Conservation (phyloP, 2,888 invertebrate genomes). For the Nycteola revayana region DNA sequence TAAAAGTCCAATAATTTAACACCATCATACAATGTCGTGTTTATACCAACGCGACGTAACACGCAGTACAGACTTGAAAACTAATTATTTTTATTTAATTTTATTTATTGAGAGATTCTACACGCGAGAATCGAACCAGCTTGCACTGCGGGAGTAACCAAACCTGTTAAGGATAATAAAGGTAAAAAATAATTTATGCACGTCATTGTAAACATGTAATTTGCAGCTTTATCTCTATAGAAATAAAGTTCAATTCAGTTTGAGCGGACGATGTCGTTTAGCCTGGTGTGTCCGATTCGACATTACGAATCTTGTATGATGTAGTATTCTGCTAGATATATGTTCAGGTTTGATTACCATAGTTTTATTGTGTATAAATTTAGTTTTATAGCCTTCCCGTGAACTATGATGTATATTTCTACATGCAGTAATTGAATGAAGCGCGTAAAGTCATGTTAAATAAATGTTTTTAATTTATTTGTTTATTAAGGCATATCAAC, state of each 20-base stretch:
- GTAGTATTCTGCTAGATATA: constrained; percentile 43
- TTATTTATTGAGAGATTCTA: constrained; percentile 63
- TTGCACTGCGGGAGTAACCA: constrained; percentile 49
- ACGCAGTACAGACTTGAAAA: constrained; percentile 44
- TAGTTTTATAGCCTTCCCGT: constrained; percentile 15
- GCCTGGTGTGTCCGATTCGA: constrained; percentile 5
- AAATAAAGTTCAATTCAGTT: constrained; percentile 2
- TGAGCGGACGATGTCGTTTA: neutral
- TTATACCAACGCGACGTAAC: constrained; percentile 57
- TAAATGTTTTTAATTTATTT: too few species aligned
- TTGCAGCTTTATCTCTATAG: rapidly evolving
- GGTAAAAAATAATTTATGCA: constrained; percentile 38
- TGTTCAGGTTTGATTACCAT: constrained; percentile 51
- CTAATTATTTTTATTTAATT: constrained; percentile 75
- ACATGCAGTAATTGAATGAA: too few species aligned
- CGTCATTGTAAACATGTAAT: neutral
- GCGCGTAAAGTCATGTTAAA: too few species aligned
- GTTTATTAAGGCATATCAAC: too few species aligned
- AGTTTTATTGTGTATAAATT: constrained; percentile 37
- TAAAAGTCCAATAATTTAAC: constrained; percentile 61
- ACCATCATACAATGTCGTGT: constrained; percentile 59
- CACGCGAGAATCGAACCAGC: constrained; percentile 55
- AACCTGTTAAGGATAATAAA: constrained; percentile 56
- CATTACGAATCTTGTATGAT: constrained; percentile 37
- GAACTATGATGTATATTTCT: constrained; percentile 6